Evolutionary conservation across 92 coral and sea anemone species (phyloP), one percentile per base, ranked within the genome.

Genomic region (Galaxea fascicularis): DNA sequence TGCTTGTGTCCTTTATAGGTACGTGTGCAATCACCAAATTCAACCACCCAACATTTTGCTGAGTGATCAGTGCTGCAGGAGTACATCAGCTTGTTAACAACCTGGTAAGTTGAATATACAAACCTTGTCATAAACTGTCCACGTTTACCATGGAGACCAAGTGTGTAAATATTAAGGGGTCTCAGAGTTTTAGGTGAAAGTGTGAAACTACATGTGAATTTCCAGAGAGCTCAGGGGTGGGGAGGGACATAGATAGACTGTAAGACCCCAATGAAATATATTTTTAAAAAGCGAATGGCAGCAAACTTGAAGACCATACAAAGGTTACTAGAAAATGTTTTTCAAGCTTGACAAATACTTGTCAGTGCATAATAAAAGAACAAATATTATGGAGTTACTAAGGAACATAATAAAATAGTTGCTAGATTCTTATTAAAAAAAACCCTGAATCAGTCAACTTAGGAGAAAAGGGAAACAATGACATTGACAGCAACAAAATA

Each of bases 1-100:
- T 87, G 96, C 66, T 91, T 94, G 79, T 93, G 97, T 71, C 99
- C 99, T 77, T 92, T 96, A 86, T 95, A 96, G 14, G 95, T 90
- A 18, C 99, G 82, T 53, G 99, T 94, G 76, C 98, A 96, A 63
- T 96, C 98, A 28, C 98, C 99, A 90, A 94, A 94, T 84, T 96
- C 99, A 71, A 96, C 93, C 26, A 96, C 97, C 99, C 99, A 96
- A 78, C 94, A 94, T 58, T 84, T 92, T 0, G 95, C 99, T 4
- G 87, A 63, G 74, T 89, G 86, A 74, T 96, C 99, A n/a, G 95
- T 92, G 77, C 93, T 88, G 87, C 97, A 84, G 53, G 99, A 95
- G 78, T 92, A 96, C 95, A 96, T 88, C 74, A 96, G 77, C 80
- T 94, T 96, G 92, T 95, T 96, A 11, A 93, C 87, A 54, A 96